These are phyloP conservation scores for Linnaemya vulpina DNA, from an alignment of 2,888 invertebrate species.

Conservation along the genomic window DNA sequence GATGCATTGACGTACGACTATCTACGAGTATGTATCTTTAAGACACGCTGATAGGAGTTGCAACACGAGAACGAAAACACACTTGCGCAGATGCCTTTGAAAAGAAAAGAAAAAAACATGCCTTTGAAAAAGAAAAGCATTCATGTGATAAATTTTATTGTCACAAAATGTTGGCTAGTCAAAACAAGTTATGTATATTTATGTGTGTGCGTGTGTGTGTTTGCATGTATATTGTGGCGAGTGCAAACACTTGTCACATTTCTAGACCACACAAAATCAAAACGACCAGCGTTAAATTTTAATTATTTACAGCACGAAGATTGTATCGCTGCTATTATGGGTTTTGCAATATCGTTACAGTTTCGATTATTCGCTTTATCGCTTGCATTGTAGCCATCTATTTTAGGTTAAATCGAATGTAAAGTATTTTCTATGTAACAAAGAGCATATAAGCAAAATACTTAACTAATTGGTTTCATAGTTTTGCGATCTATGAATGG, in stretches of 20 bases:
- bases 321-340: not conserved
- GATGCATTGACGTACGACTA: constrained; percentile 18
- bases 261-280: constrained; percentile 40
- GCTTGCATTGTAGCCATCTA: constrained; percentile 9
- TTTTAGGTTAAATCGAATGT: not conserved
- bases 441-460: constrained; percentile 31
- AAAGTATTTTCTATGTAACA: not conserved
- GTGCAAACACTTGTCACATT: constrained; percentile 48
- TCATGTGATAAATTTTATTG: constrained; percentile 31
- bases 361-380: not conserved
- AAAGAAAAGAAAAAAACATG: not conserved
- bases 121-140: constrained; percentile 3
- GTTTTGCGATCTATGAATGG: constrained; percentile 53
- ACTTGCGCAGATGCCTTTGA: constrained; percentile 16
- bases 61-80: constrained; percentile 31
- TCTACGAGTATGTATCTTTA: not conserved
- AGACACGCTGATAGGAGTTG: constrained; percentile 8
- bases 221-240: constrained; percentile 15
- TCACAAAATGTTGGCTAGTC: not conserved
- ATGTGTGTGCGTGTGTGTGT: no score
- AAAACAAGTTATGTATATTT: constrained; percentile 30
- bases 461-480: constrained; percentile 64
- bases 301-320: not conserved
- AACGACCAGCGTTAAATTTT: constrained; percentile 22
- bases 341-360: not conserved